Conservation (phyloP, 2,113 vertebrate species). For the Scophthalmus maximus region DNA sequence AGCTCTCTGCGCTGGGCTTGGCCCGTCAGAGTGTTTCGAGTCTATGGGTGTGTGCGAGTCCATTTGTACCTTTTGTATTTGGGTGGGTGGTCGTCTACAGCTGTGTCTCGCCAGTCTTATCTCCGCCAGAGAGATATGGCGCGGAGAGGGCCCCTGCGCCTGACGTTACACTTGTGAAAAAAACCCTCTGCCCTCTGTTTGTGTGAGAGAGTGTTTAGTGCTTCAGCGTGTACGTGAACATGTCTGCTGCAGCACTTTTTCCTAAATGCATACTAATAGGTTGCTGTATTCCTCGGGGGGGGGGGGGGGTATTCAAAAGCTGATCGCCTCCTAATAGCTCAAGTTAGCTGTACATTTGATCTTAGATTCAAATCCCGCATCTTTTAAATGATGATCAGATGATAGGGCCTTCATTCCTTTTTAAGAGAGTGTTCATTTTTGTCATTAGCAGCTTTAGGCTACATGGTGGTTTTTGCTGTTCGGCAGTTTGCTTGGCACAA, state of each 20-base stretch:
- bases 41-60: slow-evolving; percentile 42
- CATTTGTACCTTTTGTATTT: slow-evolving; percentile 56
- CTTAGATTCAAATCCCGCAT: slow-evolving; percentile 70
- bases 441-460: slow-evolving; percentile 58
- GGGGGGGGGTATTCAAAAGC: slow-evolving; percentile 38
- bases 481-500: slow-evolving; percentile 30
- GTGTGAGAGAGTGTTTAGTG: slow-evolving; percentile 13
- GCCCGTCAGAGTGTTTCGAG: slow-evolving; percentile 33
- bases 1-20: slow-evolving; percentile 44
- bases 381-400: slow-evolving; percentile 71
- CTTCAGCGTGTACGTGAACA: slow-evolving; percentile 7
- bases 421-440: slow-evolving; percentile 61
- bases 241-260: slow-evolving; percentile 35
- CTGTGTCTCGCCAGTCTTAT: slow-evolving; percentile 70
- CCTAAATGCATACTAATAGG: slow-evolving; percentile 54
- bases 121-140: slow-evolving; percentile 66
- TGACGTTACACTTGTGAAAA: slow-evolving; percentile 58
- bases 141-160: slow-evolving; percentile 56
- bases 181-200: slow-evolving; percentile 44
- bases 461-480: slow-evolving; percentile 4
- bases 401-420: slow-evolving; percentile 58
- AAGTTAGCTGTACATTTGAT: slow-evolving; percentile 70
- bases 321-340: slow-evolving; percentile 63
- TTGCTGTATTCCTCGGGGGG: slow-evolving; percentile 50
- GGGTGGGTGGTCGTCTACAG: slow-evolving; percentile 70